Evolutionary conservation across 92 coral and sea anemone genomes (phyloP), one percentile per base, ranked within the genome.

Genomic region (Pocillopora meandrina): DNA sequence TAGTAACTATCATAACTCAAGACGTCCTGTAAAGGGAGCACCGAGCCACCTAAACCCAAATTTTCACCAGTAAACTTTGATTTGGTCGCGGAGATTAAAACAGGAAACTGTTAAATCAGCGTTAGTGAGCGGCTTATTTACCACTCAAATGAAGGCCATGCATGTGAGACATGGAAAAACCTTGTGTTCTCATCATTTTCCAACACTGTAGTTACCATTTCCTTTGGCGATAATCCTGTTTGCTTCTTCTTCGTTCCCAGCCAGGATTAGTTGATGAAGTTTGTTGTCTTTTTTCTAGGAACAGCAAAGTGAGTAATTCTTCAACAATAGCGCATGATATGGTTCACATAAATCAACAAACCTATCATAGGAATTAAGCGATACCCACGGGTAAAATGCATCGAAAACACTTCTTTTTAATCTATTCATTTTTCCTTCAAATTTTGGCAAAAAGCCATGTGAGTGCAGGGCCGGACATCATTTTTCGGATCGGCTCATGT

Each of bases 231-330:
- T 83, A 3, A 74, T 26, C 55, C 10, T 83, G 19, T 71, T 61
- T 11, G 74, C 86, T 52, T 73, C 86, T 64, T 83, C 86, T 23
- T 83, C 73, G 64, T 83, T 52, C 5, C 86, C 86, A 7, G 71
- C 56, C 10, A 83, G 80, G 17, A 83, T 83, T 18, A 61, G n/a
- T 12, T 83, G 73, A 36, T 83, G 86, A 15, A 83, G 80, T 72
- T 55, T 73, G 36, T 73, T 72, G 35, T 6, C 18, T 47, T 65
- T 26, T 61, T 80, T 83, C 18, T 3, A 83, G 15, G 16, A 14
- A 52, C 62, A 18, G 65, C n/a, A 14, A 65, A 20, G 20, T 17
- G 5, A 57, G 17, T 9, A 56, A 56, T 21, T 35, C 14, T 72
- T 14, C 49, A 33, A 0, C 1, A 14, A 9, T 9, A 33, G 15